Evolutionary conservation across 2,888 invertebrate species (phyloP), one percentile per base, ranked within the genome.

Genomic region (Nomada hirtipes): DNA sequence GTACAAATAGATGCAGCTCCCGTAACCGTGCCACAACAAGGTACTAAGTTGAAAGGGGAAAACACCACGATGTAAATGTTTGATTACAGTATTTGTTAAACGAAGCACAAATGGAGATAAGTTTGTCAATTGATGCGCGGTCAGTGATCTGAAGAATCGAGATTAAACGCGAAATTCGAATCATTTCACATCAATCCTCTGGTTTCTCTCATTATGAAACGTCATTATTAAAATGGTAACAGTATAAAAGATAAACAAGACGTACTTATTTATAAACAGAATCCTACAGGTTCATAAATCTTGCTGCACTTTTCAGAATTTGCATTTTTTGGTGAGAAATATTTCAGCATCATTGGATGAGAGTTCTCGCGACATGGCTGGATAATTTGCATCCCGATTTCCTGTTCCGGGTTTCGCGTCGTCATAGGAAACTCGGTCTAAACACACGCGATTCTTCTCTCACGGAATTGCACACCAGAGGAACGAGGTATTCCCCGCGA

Each of bases 371-470:
- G 47, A 47, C 2, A 52, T 36, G 4, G 2, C 50, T 29, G 47
- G 29, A 79, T 71, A 79, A 79, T 79, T 61, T 67, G 55, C 65
- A 26, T 42, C 55, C 26, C 7, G 42, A 36, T 67, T 67, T 71
- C 50, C 71, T 61, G 42, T 71, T 71, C 67, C 65, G 13, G 44
- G 29, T 20, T 61, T 20, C 26, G 13, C 44, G 55, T 53, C 42
- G 57, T 63, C 59, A 57, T 29, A 36, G 79, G 68, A 72, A 72
- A 67, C 63, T 44, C 23, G 42, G 44, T 26, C 65, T 64, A 55
- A 36, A 36, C 52, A 29, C 29, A 36, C 20, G 60, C 79, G 50
- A 57, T 47, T 50, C 36, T 60, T 13, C 53, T 36, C n/a, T 0
- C 4, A 11, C 36, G 26, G 42, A 67, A 73, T 63, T 73, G 57